phyloP scores from a whole-genome alignment of 35 echinoderm and acorn worm species.

The Heliocidaris erythrogramma region DNA sequence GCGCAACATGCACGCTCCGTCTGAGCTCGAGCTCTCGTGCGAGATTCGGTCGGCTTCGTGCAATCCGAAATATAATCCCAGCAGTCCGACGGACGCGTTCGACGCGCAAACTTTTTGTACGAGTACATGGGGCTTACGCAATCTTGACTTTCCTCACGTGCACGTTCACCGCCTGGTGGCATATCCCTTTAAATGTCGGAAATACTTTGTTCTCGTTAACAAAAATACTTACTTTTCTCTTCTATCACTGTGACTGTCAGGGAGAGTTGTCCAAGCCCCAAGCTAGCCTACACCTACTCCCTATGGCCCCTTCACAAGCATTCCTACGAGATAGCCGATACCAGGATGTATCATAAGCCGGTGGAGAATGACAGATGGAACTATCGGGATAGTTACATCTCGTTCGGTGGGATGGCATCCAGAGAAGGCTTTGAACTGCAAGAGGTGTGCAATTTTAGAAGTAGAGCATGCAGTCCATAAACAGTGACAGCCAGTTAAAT shows the following conservation, averaged over 20 bases:
- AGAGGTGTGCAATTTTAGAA: background rate
- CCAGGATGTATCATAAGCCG: slow-evolving; percentile 59
- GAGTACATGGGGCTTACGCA: too few relatives aligned
- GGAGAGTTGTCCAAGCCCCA: background rate
- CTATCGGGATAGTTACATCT: slow-evolving; percentile 91
- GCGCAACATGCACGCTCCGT: too few relatives aligned
- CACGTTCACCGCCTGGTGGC: too few relatives aligned
- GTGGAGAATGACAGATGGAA: slow-evolving; percentile 88
- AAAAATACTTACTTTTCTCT: background rate
- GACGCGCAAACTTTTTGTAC: too few relatives aligned
- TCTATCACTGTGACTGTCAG: background rate
- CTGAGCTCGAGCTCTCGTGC: too few relatives aligned
- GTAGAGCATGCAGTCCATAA: background rate
- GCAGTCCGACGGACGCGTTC: too few relatives aligned
- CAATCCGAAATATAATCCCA: too few relatives aligned
- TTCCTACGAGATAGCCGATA: slow-evolving; percentile 54
- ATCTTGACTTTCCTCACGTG: too few relatives aligned
- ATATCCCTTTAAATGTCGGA: background rate
- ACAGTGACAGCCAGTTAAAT: background rate
- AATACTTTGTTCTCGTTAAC: background rate
- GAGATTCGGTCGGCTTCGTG: too few relatives aligned
- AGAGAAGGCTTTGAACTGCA: slow-evolving; percentile 61
- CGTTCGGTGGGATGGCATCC: slow-evolving; percentile 35
- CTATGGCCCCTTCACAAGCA: slow-evolving; percentile 67
- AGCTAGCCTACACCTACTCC: slow-evolving; percentile 70